Base-by-base conservation (phyloP, 2,888 invertebrate genomes). In the Muschampia plurimacula region DNA sequence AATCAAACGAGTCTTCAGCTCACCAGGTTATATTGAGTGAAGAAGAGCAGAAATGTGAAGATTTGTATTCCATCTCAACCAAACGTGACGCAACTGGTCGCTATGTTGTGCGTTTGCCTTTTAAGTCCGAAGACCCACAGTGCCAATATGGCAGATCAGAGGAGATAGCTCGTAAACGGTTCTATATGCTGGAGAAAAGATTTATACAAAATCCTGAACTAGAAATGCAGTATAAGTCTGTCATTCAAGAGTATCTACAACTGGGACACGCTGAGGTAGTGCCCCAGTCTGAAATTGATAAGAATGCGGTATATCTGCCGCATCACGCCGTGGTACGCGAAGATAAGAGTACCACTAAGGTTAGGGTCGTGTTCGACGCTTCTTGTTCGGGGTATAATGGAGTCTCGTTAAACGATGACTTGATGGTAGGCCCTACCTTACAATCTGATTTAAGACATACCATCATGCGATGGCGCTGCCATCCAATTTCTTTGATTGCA, bases 271-370 rank as follows among this genome's bases (percentile, higher is more conserved):
- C 77, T 74, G 77, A 77, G 52, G 15, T 32, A 32, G 69, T 76
- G 0, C 63, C 73, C 62, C 36, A 73, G 41, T 66, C 62, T 9
- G 68, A 63, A 4, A 72, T 63, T 10, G 15, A 49, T 0, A 32
- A 68, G 9, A 36, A 2, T 49, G 64, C 74, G 8, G 75, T 77
- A 0, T 81, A 79, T 41, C 67, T 82, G 46, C 82, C 82, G 7
- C 81, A 83, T 70, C 82, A 80, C 60, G 78, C 79, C 0, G 80
- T 83, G 0, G 55, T 79, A 8, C 75, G 78, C 2, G 74, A 78
- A 13, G 79, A 81, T 55, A 77, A 72, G 49, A 65, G 64, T 6
- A 78, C 80, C 7, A 76, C 79, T 1, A 78, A 80, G 62, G 75
- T 81, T 0, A 68, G 82, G 6, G 80, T 81, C 0, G 79, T 82